Conservation (phyloP, 2,797 vertebrate genomes). For the Tapirus indicus region DNA sequence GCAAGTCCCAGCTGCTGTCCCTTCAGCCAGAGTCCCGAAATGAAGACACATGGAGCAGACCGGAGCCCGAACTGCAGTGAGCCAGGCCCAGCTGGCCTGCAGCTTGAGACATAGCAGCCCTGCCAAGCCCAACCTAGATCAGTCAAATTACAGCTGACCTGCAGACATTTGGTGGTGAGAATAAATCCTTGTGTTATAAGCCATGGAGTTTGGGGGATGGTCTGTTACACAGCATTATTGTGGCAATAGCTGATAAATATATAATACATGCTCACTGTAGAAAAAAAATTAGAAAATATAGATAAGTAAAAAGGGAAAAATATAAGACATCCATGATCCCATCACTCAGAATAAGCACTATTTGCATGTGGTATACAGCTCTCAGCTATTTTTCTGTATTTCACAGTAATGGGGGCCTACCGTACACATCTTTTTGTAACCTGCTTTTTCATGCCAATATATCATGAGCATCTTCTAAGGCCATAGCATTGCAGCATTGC, state of each 20-base stretch:
- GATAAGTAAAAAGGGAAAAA: neutral
- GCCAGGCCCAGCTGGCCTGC: neutral
- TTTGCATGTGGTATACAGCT: too few species aligned
- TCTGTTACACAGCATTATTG: neutral
- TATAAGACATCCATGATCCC: neutral
- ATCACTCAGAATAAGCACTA: neutral
- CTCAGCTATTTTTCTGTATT: neutral
- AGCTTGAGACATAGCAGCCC: neutral
- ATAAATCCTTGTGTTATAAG: neutral
- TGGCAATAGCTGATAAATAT: neutral
- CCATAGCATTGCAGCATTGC: neutral
- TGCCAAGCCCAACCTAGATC: neutral
- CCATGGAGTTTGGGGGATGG: neutral
- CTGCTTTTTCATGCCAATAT: neutral
- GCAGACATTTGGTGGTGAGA: neutral
- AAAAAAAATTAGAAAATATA: conserved; percentile 18
- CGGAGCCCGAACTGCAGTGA: neutral
- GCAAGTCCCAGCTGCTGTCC: neutral
- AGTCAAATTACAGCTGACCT: neutral
- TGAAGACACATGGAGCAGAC: neutral
- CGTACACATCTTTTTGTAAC: neutral
- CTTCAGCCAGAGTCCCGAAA: neutral
- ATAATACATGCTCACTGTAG: neutral
- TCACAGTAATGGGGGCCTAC: neutral
- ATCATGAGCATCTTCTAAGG: neutral